Evolutionary conservation across 1,140 invertebrate species (phyloP).

Genomic region (Meloidogyne hapla): DNA sequence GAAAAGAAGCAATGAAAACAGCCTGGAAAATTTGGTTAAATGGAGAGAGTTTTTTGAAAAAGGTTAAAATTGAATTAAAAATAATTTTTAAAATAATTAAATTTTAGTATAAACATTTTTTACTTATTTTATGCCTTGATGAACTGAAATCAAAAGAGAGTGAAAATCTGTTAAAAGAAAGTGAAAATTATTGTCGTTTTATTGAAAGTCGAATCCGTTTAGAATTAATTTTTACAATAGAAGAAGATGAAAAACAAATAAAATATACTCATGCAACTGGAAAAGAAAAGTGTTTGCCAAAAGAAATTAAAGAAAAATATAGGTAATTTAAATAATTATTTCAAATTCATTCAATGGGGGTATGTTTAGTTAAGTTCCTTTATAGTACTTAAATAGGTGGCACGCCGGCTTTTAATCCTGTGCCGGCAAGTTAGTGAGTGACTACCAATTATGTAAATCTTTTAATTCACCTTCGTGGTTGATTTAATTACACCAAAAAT

Average conservation of each 20-base stretch:
- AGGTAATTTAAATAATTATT: neutral
- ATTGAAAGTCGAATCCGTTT: neutral
- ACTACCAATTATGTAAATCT: too few species aligned
- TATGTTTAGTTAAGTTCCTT: too few species aligned
- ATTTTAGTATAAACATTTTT: conserved; percentile 22
- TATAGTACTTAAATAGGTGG: too few species aligned
- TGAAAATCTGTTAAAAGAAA: neutral
- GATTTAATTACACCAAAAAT: too few species aligned
- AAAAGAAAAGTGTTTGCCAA: neutral
- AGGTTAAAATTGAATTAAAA: neutral
- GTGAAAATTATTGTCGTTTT: conserved; percentile 21
- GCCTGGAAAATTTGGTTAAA: neutral
- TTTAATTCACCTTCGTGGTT: too few species aligned
- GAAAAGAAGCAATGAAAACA: neutral
- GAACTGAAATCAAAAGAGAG: too few species aligned
- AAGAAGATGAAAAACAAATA: neutral
- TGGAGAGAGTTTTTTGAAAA: neutral
- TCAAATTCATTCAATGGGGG: too few species aligned
- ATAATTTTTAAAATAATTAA: neutral
- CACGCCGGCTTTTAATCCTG: too few species aligned
- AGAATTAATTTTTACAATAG: neutral
- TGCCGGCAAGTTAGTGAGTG: too few species aligned
- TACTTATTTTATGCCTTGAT: neutral
- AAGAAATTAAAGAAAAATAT: neutral
- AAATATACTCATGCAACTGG: neutral